Evolutionary conservation across 2,888 invertebrate species (phyloP).

Genomic region (Folsomia candida): DNA sequence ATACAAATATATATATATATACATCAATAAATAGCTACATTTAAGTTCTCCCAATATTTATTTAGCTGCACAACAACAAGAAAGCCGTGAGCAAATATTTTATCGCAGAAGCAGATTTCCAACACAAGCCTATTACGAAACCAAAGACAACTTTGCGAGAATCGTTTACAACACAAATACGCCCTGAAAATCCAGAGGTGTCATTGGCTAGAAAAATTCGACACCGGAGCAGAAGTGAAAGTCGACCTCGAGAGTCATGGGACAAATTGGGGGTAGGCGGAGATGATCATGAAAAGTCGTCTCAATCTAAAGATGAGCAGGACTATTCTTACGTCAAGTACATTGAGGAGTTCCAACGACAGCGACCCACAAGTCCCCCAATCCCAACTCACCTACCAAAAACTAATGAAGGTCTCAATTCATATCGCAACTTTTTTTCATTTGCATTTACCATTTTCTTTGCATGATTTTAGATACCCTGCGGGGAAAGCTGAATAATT

Average conservation of each 20-base stretch:
- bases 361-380: neutral
- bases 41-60: neutral
- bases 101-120: neutral
- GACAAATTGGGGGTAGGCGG: neutral
- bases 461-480: neutral
- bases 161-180: neutral
- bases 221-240: neutral
- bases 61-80: neutral
- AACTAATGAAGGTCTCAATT: neutral
- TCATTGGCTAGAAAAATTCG: conserved; percentile 1
- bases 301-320: too few relatives aligned
- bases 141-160: too few relatives aligned
- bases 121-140: too few relatives aligned
- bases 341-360: neutral
- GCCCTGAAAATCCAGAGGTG: neutral
- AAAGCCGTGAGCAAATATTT: neutral
- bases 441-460: neutral
- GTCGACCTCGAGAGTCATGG: neutral
- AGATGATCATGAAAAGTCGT: neutral
- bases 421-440: too few relatives aligned
- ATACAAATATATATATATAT: neutral
- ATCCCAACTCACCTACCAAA: neutral
- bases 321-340: neutral
- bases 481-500: neutral
- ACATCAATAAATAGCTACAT: neutral